Percentiles rank a stretch among this genome's conserved stretches.
phyloP scores from a whole-genome alignment of 1,140 invertebrate genomes.

The Drosophila equinoxialis region DNA sequence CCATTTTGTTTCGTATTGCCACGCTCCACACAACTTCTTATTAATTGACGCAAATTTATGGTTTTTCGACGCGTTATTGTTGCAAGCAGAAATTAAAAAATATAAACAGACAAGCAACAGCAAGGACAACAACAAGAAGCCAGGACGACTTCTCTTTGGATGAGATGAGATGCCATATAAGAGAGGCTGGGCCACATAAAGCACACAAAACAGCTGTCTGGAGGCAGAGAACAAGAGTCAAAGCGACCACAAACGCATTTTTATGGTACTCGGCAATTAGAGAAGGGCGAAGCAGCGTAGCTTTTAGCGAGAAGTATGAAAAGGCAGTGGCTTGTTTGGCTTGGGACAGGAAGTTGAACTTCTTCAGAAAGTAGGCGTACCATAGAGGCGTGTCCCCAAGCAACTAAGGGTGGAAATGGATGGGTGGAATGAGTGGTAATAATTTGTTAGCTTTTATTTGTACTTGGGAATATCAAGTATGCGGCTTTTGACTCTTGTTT shows the following conservation, averaged over 20 bases:
- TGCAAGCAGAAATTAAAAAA: conserved; percentile 73
- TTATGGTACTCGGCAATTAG: conserved; percentile 78
- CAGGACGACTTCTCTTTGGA: neutral
- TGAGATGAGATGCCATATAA: conserved; percentile 7
- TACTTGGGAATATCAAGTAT: conserved; percentile 55
- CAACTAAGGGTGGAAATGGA: conserved; percentile 7
- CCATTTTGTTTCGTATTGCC: conserved; percentile 69
- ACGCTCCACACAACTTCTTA: conserved; percentile 76
- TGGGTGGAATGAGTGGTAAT: conserved; percentile 50
- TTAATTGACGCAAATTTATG: conserved; percentile 81
- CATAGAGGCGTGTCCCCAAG: conserved; percentile 9
- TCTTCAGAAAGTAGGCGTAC: neutral
- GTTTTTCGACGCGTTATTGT: conserved; percentile 79
- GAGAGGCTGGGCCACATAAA: conserved; percentile 48
- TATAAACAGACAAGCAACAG: conserved; percentile 66
- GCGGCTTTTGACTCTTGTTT: conserved; percentile 22
- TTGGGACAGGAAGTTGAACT: neutral
- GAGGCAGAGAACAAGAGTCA: conserved; percentile 5
- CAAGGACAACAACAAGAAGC: conserved; percentile 28
- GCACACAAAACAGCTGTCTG: conserved; percentile 39
- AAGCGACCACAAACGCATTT: conserved; percentile 62
- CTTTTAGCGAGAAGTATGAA: neutral
- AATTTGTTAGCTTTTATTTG: conserved; percentile 75
- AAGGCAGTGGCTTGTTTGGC: neutral
- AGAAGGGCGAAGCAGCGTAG: conserved; percentile 18